Base-by-base conservation (phyloP, 1,140 invertebrate genomes). In the Ectropis grisescens region DNA sequence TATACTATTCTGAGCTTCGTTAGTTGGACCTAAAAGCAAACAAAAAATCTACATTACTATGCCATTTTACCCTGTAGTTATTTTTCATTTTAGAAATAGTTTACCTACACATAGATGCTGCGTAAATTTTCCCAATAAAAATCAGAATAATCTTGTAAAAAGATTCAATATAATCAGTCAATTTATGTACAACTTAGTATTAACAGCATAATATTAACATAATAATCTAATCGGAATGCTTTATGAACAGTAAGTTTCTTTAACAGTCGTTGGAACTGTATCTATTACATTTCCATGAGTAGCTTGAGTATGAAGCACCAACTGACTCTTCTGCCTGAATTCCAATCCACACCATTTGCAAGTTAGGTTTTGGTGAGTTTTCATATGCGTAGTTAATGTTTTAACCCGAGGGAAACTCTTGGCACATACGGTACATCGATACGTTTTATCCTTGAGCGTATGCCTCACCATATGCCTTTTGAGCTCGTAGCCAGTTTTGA, bases 21-120 rank as follows among this genome's bases (percentile, higher is more conserved):
- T 58, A 60, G 58, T 56, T 55, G 65, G 65, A 75, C 72, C 75
- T 80, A 78, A 64, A 76, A 75, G 66, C 35, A 72, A 69, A 69
- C 67, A 60, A 52, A n/a, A n/a, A n/a, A 22, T 38, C 41, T 47
- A 44, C 27, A 47, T 59, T 61, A 58, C 36, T 41, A 15, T 27
- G 26, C 47, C 24, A 31, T 29, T 29, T n/a, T n/a, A n/a, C n/a
- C n/a, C n/a, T n/a, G n/a, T n/a, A n/a, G n/a, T n/a, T n/a, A n/a
- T n/a, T n/a, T n/a, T n/a, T n/a, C n/a, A n/a, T n/a, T n/a, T n/a
- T n/a, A n/a, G n/a, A n/a, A n/a, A n/a, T n/a, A n/a, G n/a, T n/a
- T n/a, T n/a, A n/a, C n/a, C n/a, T n/a, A n/a, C n/a, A n/a, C n/a
- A n/a, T n/a, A n/a, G n/a, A n/a, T n/a, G n/a, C n/a, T n/a, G n/a